These are phyloP conservation scores for Yoshiicerus persimilis DNA, from an alignment of 1,140 invertebrate species.

Conservation along the genomic window DNA sequence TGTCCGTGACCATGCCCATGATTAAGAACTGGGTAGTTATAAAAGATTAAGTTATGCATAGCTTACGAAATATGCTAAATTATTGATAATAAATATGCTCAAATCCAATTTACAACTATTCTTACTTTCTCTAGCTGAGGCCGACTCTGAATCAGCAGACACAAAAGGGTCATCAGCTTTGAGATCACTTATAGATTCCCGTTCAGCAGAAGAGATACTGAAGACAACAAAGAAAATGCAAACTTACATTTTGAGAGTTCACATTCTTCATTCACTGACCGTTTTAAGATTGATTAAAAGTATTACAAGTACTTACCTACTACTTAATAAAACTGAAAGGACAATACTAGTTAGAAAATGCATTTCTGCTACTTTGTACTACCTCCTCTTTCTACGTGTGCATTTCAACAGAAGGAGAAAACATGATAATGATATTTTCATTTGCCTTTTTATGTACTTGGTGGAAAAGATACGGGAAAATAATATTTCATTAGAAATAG, in stretches of 20 bases:
- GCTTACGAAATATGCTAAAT: neutral
- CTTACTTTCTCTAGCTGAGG: too few species aligned
- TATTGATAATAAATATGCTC: neutral
- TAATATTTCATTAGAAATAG: neutral
- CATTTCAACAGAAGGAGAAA: neutral
- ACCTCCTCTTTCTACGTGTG: neutral
- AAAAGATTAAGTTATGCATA: too few species aligned
- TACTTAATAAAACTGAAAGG: neutral
- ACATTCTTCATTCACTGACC: too few species aligned
- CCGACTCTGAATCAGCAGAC: neutral
- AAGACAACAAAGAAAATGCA: neutral
- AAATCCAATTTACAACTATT: neutral
- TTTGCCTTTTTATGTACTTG: neutral
- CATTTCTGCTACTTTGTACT: neutral
- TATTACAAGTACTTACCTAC: neutral
- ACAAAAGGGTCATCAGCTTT: neutral
- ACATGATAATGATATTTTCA: neutral
- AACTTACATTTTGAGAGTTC: too few species aligned
- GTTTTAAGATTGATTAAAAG: neutral
- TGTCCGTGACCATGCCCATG: neutral
- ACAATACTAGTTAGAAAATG: neutral
- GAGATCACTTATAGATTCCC: neutral
- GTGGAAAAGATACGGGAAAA: neutral
- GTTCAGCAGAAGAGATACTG: neutral
- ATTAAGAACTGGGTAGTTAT: too few species aligned